Evolutionary conservation across 2,888 invertebrate species (phyloP).

Genomic region (Theristus sp.): DNA sequence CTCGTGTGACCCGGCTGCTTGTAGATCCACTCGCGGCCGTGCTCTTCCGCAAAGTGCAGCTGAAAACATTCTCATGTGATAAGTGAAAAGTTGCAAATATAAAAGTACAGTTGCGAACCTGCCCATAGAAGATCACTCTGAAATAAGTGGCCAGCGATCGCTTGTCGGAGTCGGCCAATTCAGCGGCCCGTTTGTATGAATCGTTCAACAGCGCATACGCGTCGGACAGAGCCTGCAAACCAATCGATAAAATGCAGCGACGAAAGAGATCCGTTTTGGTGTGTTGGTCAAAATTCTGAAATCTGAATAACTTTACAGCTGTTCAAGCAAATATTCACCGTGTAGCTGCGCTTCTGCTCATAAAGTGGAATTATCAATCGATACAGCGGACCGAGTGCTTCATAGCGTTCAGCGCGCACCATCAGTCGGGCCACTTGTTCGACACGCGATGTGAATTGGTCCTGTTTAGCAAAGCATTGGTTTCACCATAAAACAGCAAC

Average conservation of each 20-base stretch:
- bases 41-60: constrained; percentile 40
- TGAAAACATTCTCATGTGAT: constrained; percentile 14
- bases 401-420: constrained; percentile 68
- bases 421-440: constrained; percentile 63
- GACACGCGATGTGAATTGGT: constrained; percentile 42
- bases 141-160: constrained; percentile 75
- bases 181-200: constrained; percentile 66
- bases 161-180: constrained; percentile 64
- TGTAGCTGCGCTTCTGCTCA: constrained; percentile 62
- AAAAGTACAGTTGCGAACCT: constrained; percentile 32
- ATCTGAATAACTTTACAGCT: too few relatives aligned
- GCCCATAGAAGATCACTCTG: constrained; percentile 75
- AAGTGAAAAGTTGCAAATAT: neutral
- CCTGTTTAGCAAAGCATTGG: neutral
- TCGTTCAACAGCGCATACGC: constrained; percentile 35
- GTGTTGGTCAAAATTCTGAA: too few relatives aligned
- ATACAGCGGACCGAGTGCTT: constrained; percentile 63
- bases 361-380: constrained; percentile 71
- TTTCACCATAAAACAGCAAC: neutral
- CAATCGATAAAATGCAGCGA: too few relatives aligned
- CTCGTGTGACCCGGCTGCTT: constrained; percentile 88
- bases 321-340: too few relatives aligned
- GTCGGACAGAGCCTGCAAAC: constrained; percentile 26
- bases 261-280: too few relatives aligned
- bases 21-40: constrained; percentile 71